A percentile compares a stretch with the other conserved stretches of the same genome.
These are phyloP conservation scores for Catonia carolina DNA, from an alignment of 2,888 invertebrate species.

Conservation along the genomic window DNA sequence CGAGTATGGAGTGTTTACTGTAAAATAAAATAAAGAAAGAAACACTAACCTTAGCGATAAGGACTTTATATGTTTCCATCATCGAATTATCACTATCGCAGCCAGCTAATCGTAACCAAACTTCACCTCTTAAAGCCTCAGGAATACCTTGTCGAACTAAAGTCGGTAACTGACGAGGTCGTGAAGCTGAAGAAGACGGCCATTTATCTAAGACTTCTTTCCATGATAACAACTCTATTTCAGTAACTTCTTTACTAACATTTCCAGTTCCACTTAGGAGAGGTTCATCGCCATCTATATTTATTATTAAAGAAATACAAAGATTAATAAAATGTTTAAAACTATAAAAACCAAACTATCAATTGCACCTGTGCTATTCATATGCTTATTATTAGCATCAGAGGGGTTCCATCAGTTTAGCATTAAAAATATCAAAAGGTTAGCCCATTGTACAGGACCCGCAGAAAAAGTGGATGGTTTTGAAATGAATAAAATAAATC, in stretches of 20 bases:
- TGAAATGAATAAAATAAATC: too few species aligned
- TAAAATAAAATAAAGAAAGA: too few species aligned
- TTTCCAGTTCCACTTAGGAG: slow-evolving; percentile 95
- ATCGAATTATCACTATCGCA: slow-evolving; percentile 76
- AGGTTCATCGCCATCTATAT: slow-evolving; percentile 82
- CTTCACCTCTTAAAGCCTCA: slow-evolving; percentile 91
- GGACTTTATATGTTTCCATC: slow-evolving; percentile 85
- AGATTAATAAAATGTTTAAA: neutral
- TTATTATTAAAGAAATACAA: slow-evolving; percentile 15
- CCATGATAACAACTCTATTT: slow-evolving; percentile 89
- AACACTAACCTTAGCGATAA: slow-evolving; percentile 92
- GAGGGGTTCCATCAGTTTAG: too few species aligned
- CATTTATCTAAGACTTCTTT: slow-evolving; percentile 75
- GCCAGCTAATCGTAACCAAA: slow-evolving; percentile 93
- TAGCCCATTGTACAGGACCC: too few species aligned
- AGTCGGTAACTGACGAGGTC: slow-evolving; percentile 77
- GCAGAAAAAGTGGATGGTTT: too few species aligned
- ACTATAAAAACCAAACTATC: too few species aligned
- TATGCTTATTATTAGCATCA: too few species aligned
- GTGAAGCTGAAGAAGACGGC: slow-evolving; percentile 47
- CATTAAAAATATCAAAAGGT: too few species aligned
- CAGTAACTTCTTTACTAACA: slow-evolving; percentile 93
- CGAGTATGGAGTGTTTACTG: too few species aligned
- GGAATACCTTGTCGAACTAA: slow-evolving; percentile 85
- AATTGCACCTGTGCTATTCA: too few species aligned